Evolutionary conservation across 2,888 invertebrate species (phyloP), one percentile per base, ranked within the genome.

Genomic region (Parasteatoda lunata): DNA sequence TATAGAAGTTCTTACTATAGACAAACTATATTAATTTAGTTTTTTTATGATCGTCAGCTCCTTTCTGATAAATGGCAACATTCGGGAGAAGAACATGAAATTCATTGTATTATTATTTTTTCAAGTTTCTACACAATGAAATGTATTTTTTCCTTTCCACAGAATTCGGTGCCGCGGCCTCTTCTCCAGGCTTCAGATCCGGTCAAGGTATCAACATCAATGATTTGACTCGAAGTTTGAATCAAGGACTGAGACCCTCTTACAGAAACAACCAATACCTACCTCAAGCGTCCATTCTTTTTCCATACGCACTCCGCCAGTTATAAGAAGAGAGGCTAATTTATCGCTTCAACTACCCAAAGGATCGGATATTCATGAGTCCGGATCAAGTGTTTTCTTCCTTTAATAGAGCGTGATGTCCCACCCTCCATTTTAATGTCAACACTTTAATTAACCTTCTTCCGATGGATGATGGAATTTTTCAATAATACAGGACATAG

Each of bases 131-230:
- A 64, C 15, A 5, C 13, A 4, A 64, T 5, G 13, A n/a, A 64
- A 1, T 3, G 0, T 7, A 15, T 15, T 70, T 70, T 9, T 70
- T 7, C 48, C 49, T 70, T 4, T 13, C 48, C 11, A 8, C 13
- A 70, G 77, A 72, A 49, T 30, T 30, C 52, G 64, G 30, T 0
- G 30, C 30, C 0, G 30, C 72, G 4, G 72, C 49, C 6, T 75
- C 80, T 52, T 45, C 45, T 45, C 85, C 85, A 54, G 77, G 80
- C 5, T 77, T 52, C 68, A 48, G 85, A 71, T 86, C 85, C 9
- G 85, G 82, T 6, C 87, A 81, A 47, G 72, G 73, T 15, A 82
- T 82, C 78, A 87, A 82, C 52, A 70, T 87, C 78, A 87, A 87
- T 52, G 87, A 82, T 2, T 87, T 87, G 64, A 87, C 87, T 51